Evolutionary conservation across 2,888 invertebrate genomes (phyloP), one percentile per base, ranked within the genome.

Genomic region (Neria commutata): DNA sequence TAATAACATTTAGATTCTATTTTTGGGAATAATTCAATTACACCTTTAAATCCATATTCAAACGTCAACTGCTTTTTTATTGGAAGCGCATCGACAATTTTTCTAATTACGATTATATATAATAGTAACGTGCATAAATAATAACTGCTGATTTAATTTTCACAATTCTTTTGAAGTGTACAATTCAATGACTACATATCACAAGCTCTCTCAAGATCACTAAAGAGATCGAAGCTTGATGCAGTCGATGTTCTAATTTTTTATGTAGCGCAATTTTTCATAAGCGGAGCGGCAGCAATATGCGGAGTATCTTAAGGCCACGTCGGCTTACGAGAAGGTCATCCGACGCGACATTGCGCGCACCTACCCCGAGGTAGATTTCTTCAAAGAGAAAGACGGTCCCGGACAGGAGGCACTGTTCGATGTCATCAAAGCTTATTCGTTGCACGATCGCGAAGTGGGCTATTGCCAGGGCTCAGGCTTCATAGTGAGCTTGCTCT

Each of bases 381-480:
- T 98, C 84, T 99, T 99, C 84, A 98, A 98, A 81, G 97, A 98
- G 80, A 98, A 97, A 80, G 95, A 98, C 79, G 97, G 97, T 0
- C 87, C 95, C 14, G 99, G 99, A 0, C 99, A 99, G 80, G 97
- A 98, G 82, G 95, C 96, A 59, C 85, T 99, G 11, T 99, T 99
- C 82, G 98, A 99, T 84, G 98, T 99, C 46, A 99, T 99, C 91
- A 99, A 99, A 83, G 98, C 98, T 0, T 99, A 98, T 82, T 98
- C 98, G 1, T 84, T 99, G 62, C 95, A 98, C 79, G 99, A 99
- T 83, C 88, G 96, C 46, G 98, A 99, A 83, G 92, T 93, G 4
- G 99, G 99, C 50, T 99, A 99, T 82, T 99, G 99, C 78, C 99
- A 99, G 83, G 98, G 98, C 11, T 95, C 96, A 8, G 98, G 97